Base-by-base conservation (phyloP, 2,888 invertebrate species). In the Drosophila multiciliata region DNA sequence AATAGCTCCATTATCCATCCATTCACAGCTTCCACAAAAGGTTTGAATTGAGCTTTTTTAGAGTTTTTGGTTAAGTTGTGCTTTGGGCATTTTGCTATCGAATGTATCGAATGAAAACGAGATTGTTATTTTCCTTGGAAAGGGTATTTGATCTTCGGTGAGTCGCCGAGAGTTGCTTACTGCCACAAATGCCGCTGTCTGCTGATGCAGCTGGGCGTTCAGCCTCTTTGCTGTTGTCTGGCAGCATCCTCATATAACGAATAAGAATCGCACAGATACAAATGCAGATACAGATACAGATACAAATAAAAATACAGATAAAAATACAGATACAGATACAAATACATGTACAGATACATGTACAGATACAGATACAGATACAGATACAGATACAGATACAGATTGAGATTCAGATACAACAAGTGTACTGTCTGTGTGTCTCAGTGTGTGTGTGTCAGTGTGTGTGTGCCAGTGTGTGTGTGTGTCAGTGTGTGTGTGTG, bases 141-240 rank as follows among this genome's bases (percentile, higher is more conserved):
- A 54, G 54, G 35, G 26, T 54, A 32, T 26, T 0, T 12, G 7
- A 4, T 26, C 2, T 26, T 54, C 26, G 26, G 32, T 20, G 20
- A 2, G 36, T 36, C 12, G 35, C 7, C 11, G 9, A 11, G 3
- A 20, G 36, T 7, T n/a, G 17, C 36, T 26, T n/a, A 11, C 35
- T 33, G 52, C n/a, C 61, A 35, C 35, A 15, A 26, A 23, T 54
- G 40, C 32, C 36, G 50, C 50, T 35, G 17, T n/a, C 61, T 23
- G 20, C n/a, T 15, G 12, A 35, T 32, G 61, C 55, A 62, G 23
- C 40, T 42, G 23, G 26, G 50, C 53, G 54, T 38, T 36, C 66
- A 55, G 67, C 67, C 67, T 35, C 57, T 68, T 68, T 67, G 57
- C 57, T 67, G 67, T 67, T 50, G 15, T 8, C 26, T 8, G 38